A percentile compares a stretch with the other conserved stretches of the same genome.
These are phyloP conservation scores for Falco peregrinus DNA, from an alignment of 2,797 vertebrate species.

Conservation along the genomic window DNA sequence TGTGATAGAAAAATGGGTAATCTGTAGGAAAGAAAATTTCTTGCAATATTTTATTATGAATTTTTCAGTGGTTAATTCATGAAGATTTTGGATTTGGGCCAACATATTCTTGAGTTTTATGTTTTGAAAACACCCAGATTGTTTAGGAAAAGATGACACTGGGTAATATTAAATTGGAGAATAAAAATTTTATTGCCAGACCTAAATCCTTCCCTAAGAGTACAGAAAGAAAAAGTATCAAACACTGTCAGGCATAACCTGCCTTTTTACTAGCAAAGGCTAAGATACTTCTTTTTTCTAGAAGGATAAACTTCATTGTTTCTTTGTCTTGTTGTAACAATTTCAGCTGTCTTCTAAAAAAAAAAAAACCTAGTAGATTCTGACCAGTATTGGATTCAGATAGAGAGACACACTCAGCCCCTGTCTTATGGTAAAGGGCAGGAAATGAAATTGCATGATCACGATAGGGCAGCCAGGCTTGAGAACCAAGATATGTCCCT, in stretches of 20 bases:
- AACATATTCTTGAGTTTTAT: not conserved
- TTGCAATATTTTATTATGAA: not conserved
- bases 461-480: fast-evolving
- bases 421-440: not conserved
- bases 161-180: not conserved
- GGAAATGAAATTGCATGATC: not conserved
- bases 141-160: not conserved
- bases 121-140: not conserved
- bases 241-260: not conserved
- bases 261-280: not conserved
- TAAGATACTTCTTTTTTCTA: not conserved
- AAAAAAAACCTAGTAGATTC: not conserved
- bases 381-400: not conserved
- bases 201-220: not conserved
- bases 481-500: not conserved
- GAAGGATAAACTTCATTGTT: not conserved
- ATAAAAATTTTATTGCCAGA: not conserved
- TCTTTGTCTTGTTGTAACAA: not conserved
- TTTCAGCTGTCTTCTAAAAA: not conserved
- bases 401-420: not conserved
- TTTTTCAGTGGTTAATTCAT: not conserved
- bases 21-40: not conserved
- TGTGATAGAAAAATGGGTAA: not conserved
- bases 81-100: not conserved
- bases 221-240: not conserved